Base-by-base conservation (phyloP, 2,888 invertebrate genomes). In the Metellina segmentata region DNA sequence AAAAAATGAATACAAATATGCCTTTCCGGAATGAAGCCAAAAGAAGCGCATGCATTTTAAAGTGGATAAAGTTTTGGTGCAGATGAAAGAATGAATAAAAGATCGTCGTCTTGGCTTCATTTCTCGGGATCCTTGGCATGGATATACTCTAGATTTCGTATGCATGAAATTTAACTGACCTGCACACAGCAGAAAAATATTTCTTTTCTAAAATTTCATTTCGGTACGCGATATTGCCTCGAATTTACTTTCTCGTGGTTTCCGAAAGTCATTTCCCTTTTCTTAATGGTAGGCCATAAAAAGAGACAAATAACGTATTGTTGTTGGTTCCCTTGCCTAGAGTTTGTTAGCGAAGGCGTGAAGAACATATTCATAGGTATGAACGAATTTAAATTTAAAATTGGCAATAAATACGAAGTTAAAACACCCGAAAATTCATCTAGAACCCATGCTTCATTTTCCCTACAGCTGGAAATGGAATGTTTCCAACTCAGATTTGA, bases 141-240 rank as follows among this genome's bases (percentile, higher is more conserved):
- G 48, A 20, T 34, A 53, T 53, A 48, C 75, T 16, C 52, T 75
- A 75, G 85, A 92, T 92, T 92, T 92, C 85, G 89, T 92, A 92
- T 92, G 92, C 89, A 92, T 92, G 92, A 92, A 92, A 89, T 52
- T 89, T 89, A 92, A 92, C 91, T 92, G 91, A 92, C 91, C 91
- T 72, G 89, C 85, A 85, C 74, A 51, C 89, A 34, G 81, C 48
- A 48, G 52, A 72, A 87, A 87, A 71, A 83, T 87, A 87, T 91
- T 81, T 86, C 82, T 78, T 74, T 87, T 34, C 87, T 83, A 87
- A 91, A 91, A 87, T 91, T 91, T 91, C 91, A 91, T 91, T 87
- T 87, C 83, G 87, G 82, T 83, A 78, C 82, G 91, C 83, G 83
- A 74, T 88, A 91, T 91, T 91, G 91, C 91, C 71, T 71, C 49